Evolutionary conservation across 2,797 vertebrate genomes (phyloP), one percentile per base, ranked within the genome.

Genomic region (Coregonus suidteri): DNA sequence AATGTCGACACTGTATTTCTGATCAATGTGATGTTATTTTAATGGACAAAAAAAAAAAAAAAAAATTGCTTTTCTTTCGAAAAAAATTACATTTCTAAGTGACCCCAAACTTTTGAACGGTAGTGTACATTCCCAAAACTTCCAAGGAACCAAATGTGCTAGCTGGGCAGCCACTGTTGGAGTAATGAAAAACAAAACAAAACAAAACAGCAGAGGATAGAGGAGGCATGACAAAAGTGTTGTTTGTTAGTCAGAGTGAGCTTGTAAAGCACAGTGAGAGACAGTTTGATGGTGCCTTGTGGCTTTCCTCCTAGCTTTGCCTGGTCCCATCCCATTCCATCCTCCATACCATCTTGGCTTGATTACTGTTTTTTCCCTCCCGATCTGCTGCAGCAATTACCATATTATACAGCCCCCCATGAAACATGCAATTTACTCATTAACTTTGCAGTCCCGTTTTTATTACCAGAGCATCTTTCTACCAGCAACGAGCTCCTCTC

Each of bases 131-230:
- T 25, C 41, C 41, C 41, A 47, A 9, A 47, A 47, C 9, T 13
- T 47, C 41, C 41, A 47, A 47, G 41, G 41, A 47, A 47, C 9
- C 9, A 47, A 47, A 47, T 47, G 41, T 47, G 41, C 41, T 13
- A 47, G 41, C 41, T 47, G 41, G 41, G 41, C 11, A 78, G 73
- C 82, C 37, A 73, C 71, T 78, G 79, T 47, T 3, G 41, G 41
- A 47, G 41, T 73, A 34, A 69, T 79, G 51, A 77, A 75, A 78
- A 83, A 79, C 73, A 83, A 82, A 80, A 75, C 52, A 64, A 77
- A 64, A 64, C 18, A 73, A 73, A 53, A 30, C 72, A 64, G 66
- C 30, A 7, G 56, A n/a, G 18, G 56, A 25, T 68, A 35, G 31
- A 6, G 31, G 31, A 34, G 34, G 35, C n/a, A 14, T 16, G 16